A percentile compares a stretch with the other conserved stretches of the same genome.
phyloP scores from a whole-genome alignment of 2,888 invertebrate genomes.

The Buathra laborator region DNA sequence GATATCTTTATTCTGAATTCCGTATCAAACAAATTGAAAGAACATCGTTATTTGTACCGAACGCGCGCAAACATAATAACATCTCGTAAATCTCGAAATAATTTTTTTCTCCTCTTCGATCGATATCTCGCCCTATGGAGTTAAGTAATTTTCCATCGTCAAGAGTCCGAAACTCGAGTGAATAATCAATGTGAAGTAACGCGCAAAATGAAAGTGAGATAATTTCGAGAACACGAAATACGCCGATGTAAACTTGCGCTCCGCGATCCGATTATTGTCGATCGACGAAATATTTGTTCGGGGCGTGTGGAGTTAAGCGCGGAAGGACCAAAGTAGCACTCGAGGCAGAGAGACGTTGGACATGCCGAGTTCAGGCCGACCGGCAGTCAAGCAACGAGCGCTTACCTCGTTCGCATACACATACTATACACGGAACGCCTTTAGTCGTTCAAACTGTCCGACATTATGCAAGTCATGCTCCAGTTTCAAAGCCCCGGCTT shows the following conservation, averaged over 20 bases:
- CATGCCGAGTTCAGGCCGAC: not conserved
- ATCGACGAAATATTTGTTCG: constrained; percentile 10
- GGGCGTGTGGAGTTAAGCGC: constrained; percentile 4
- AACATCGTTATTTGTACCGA: no score
- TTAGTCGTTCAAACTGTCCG: constrained; percentile 78
- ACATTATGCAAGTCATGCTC: constrained; percentile 84
- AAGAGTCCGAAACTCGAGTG: not conserved
- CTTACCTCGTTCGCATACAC: constrained; percentile 27
- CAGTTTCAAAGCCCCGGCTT: constrained; percentile 81
- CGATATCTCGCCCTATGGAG: not conserved
- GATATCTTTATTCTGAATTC: no score
- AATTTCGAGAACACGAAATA: not conserved
- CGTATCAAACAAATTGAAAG: no score
- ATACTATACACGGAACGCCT: constrained; percentile 72
- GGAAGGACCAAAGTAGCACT: not conserved
- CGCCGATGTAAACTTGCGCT: not conserved
- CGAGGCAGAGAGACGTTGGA: not conserved
- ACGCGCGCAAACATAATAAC: no score
- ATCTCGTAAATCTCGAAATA: no score
- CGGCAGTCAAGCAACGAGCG: constrained; percentile 5
- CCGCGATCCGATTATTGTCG: constrained; percentile 1
- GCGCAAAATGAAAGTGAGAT: not conserved
- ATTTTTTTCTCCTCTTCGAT: no score
- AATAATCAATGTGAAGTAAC: no score
- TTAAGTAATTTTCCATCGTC: not conserved